Evolutionary conservation across 2,113 vertebrate genomes (phyloP).

Genomic region (Naja naja): DNA sequence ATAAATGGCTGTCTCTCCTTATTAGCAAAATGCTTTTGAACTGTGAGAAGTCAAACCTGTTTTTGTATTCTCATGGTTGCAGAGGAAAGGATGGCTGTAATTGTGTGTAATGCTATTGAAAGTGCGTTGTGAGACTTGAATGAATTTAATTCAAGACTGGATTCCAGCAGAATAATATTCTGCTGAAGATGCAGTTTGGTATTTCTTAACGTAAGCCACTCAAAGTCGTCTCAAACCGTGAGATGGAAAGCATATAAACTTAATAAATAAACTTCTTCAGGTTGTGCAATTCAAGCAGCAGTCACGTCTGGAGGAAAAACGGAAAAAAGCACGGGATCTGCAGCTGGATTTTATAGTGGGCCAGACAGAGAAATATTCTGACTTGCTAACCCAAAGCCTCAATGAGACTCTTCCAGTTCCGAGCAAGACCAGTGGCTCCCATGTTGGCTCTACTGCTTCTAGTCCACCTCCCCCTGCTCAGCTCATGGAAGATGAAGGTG

Average conservation of each 20-base stretch:
- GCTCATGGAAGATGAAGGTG: conserved; percentile 60
- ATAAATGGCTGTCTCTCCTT: not conserved
- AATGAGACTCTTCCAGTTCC: conserved; percentile 60
- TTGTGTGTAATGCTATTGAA: not conserved
- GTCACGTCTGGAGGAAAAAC: conserved; percentile 89
- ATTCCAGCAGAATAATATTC: too few species aligned
- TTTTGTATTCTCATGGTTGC: not conserved
- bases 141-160: not conserved
- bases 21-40: not conserved
- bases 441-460: conserved; percentile 57
- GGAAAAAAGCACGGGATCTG: conserved; percentile 90
- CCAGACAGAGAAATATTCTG: conserved; percentile 92
- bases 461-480: conserved; percentile 58
- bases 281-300: conserved; percentile 96
- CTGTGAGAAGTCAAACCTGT: not conserved
- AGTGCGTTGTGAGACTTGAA: not conserved
- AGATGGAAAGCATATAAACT: not conserved
- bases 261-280: conserved; percentile 55
- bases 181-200: not conserved
- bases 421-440: conserved; percentile 66
- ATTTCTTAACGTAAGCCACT: not conserved
- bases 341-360: conserved; percentile 94
- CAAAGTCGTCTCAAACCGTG: not conserved
- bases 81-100: not conserved
- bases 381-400: conserved; percentile 89